Percentiles rank a stretch among this genome's conserved stretches.
phyloP scores from a whole-genome alignment of 2,113 vertebrate species.

The Chaenocephalus aceratus region DNA sequence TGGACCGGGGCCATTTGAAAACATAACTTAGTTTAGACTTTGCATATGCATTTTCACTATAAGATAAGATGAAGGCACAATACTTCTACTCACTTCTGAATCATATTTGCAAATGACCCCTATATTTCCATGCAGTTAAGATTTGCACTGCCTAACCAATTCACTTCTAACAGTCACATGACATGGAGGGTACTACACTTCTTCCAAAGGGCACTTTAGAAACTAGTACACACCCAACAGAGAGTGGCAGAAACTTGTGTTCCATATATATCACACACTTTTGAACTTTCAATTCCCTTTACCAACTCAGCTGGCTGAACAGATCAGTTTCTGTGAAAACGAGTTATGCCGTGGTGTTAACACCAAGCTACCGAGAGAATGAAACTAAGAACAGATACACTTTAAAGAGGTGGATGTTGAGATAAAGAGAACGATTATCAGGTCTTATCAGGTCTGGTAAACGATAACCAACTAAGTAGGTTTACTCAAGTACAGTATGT shows the following conservation, averaged over 20 bases:
- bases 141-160: neutral
- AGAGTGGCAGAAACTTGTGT: neutral
- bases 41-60: no score
- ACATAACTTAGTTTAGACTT: neutral
- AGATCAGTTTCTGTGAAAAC: neutral
- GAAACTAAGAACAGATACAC: neutral
- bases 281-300: constrained; percentile 33
- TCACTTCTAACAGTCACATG: constrained; percentile 13
- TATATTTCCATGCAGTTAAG: neutral
- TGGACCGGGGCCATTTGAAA: neutral
- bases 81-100: no score
- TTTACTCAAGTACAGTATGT: no score
- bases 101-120: no score
- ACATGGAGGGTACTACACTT: neutral
- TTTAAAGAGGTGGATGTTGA: neutral
- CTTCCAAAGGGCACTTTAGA: constrained; percentile 1
- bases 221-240: neutral
- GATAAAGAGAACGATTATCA: no score
- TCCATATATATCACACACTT: neutral
- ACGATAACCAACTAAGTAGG: no score
- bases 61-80: no score
- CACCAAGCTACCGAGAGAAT: neutral
- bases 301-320: neutral
- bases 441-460: no score
- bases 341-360: neutral